Evolutionary conservation across 2,888 invertebrate genomes (phyloP).

Genomic region (Tetragonula carbonaria): DNA sequence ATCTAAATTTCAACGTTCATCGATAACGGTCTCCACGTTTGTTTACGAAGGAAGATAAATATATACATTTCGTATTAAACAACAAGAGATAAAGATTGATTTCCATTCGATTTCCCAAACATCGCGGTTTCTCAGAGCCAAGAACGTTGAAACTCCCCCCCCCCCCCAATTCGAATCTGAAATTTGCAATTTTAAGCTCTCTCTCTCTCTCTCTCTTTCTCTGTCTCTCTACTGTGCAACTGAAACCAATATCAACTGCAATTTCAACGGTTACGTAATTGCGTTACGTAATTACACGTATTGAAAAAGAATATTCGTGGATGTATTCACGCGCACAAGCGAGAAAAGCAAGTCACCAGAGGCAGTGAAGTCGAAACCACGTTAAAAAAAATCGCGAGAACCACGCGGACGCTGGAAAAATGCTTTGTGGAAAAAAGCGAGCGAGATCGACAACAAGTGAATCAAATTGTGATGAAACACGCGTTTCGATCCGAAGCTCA

Average conservation of each 20-base stretch:
- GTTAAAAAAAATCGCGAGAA: slow-evolving; percentile 19
- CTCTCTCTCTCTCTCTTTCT: too few species aligned
- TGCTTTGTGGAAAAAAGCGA: not conserved
- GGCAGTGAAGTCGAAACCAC: slow-evolving; percentile 14
- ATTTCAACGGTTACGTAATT: not conserved
- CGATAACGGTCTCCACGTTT: too few species aligned
- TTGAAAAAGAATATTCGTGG: not conserved
- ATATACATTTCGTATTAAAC: not conserved
- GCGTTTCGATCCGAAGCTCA: slow-evolving; percentile 8
- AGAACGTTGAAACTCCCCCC: not conserved
- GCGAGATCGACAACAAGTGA: slow-evolving; percentile 40
- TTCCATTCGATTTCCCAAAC: not conserved
- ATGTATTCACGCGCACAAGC: too few species aligned
- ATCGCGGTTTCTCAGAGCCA: not conserved
- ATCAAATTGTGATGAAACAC: slow-evolving; percentile 27
- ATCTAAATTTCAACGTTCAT: too few species aligned
- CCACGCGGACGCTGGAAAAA: not conserved
- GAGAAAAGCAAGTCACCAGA: slow-evolving; percentile 25
- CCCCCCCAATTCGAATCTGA: not conserved
- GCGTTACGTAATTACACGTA: slow-evolving; percentile 11
- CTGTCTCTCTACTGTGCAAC: not conserved
- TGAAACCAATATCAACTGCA: not conserved
- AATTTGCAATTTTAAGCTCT: too few species aligned
- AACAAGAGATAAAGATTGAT: not conserved
- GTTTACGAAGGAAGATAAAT: not conserved